phyloP scores from a whole-genome alignment of 2,888 invertebrate species.

The Amphipoea lucens region DNA sequence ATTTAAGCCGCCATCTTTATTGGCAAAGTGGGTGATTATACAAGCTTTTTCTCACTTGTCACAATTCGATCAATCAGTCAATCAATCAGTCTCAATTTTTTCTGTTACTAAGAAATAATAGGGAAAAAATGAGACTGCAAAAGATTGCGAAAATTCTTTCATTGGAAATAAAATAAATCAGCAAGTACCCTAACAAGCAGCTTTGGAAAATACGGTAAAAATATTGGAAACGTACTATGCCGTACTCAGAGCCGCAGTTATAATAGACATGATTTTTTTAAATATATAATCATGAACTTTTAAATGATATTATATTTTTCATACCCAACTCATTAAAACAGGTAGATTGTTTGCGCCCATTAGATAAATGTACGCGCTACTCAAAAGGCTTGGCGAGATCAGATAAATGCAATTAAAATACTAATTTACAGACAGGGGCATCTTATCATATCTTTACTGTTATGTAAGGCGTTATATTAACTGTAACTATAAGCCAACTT shows the following conservation, averaged over 20 bases:
- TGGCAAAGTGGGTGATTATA: neutral
- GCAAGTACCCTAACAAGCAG: too few relatives aligned
- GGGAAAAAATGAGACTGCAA: neutral
- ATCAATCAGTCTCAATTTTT: too few relatives aligned
- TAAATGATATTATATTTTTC: conserved; percentile 7
- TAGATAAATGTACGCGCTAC: conserved; percentile 55
- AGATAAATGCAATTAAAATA: conserved; percentile 66
- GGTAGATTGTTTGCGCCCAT: conserved; percentile 50
- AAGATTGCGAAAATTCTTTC: neutral
- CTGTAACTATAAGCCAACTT: conserved; percentile 17
- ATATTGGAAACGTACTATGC: neutral
- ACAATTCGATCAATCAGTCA: too few relatives aligned
- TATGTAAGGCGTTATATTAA: conserved; percentile 42
- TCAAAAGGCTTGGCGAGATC: conserved; percentile 60
- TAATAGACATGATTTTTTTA: neutral
- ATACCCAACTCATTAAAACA: conserved; percentile 35
- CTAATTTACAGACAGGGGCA: conserved; percentile 55
- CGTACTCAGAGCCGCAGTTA: neutral
- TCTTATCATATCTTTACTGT: conserved; percentile 56
- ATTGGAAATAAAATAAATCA: neutral
- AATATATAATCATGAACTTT: neutral
- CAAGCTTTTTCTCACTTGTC: neutral
- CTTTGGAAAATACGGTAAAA: neutral
- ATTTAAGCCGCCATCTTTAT: neutral
- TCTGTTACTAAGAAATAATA: neutral